Base-by-base conservation (phyloP, 2,888 invertebrate genomes). In the Phalera bucephala region DNA sequence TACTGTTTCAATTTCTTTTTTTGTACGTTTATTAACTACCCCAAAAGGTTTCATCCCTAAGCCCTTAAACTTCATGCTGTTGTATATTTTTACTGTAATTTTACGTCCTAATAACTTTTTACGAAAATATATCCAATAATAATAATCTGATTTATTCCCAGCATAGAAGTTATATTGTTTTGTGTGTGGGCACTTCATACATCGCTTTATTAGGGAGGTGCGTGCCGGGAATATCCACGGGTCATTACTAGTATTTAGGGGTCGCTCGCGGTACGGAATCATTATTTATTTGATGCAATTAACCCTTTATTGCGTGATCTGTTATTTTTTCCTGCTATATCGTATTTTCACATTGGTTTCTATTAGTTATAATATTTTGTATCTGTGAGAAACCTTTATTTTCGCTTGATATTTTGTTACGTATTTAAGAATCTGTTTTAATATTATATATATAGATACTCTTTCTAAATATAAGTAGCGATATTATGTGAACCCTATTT, bases 201-300 rank as follows among this genome's bases (percentile, higher is more conserved):
- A 79, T 80, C 69, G 76, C 65, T 80, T 84, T 84, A 86, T 87
- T 86, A 86, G 80, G 49, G 44, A 52, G 51, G 71, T 58, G 64
- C 86, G 87, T 86, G 87, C 69, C 60, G 53, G 52, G 82, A 80
- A 84, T 86, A 72, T 57, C 63, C 46, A 51, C 52, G 56, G 58
- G 59, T 49, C 40, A 45, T 62, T 48, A 58, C 48, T 45, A 43
- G 52, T 52, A 33, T 49, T 56, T 44, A 27, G 63, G 57, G 59
- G 56, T 56, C 46, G 51, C 57, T 49, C 58, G 53, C 40, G 45
- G 56, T 36, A 44, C 48, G 33, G 33, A 61, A 63, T 63, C 55
- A 72, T 73, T 78, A 71, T 77, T 78, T 72, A 78, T 76, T 64
- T 64, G 61, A 67, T 76, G 59, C 66, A 61, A 68, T 77, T 72